Evolutionary conservation across 2,888 invertebrate species (phyloP), one percentile per base, ranked within the genome.

Genomic region (Sphecodes monilicornis): DNA sequence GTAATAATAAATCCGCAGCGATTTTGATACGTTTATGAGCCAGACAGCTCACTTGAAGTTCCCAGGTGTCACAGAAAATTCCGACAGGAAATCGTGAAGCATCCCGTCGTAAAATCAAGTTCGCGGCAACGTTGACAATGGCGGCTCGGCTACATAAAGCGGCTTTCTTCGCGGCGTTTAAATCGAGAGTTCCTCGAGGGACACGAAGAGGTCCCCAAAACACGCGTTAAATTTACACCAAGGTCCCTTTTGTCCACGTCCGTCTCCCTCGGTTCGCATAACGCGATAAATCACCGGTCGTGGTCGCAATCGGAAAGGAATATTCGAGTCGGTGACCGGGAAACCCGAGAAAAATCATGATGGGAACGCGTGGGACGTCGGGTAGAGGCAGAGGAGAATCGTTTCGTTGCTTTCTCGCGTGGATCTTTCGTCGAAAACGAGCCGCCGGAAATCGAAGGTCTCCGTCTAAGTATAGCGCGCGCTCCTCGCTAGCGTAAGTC

Each of bases 391-490:
- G 50, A 46, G 13, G 64, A 64, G 60, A 29, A 29, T 26, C 32
- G 69, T 78, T 80, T 50, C 73, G 80, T 75, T 80, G 78, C 84
- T 81, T 82, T 81, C 78, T 73, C 46, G 78, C 78, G 85, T 81
- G 84, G 85, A 87, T 90, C 85, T 74, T 83, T 80, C 87, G 90
- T 81, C 85, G 89, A 90, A 90, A 90, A 89, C 80, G 86, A 82
- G 82, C 82, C 90, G 90, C 80, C 90, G 90, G 90, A 90, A 90
- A 90, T 90, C 90, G 90, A 90, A 90, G 90, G 90, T 90, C 89
- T 82, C 74, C 78, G 85, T 85, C 89, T 90, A 90, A 90, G 89
- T 90, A 82, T 90, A 90, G 90, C 78, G 26, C 82, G 78, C 82
- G 79, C 82, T 75, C 76, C 80, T 84, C 73, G 82, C 84, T 84